These are phyloP conservation scores for Epinotia nisella DNA, from an alignment of 2,888 invertebrate genomes.

Conservation along the genomic window DNA sequence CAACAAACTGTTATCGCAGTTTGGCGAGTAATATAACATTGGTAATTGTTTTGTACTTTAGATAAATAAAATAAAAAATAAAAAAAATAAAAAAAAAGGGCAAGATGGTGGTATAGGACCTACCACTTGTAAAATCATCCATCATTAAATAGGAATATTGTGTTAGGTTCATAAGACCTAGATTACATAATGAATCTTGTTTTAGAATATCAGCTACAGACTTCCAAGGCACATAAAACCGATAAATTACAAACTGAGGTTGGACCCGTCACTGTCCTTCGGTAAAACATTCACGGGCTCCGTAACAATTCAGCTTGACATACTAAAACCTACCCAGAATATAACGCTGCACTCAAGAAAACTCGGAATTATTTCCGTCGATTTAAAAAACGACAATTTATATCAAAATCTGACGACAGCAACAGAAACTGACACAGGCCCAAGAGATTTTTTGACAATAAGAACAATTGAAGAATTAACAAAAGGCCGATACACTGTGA, in stretches of 20 bases:
- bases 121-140: too few relatives aligned
- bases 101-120: too few relatives aligned
- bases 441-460: conserved; percentile 72
- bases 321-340: conserved; percentile 69
- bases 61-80: too few relatives aligned
- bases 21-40: too few relatives aligned
- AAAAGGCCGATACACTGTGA: conserved; percentile 65
- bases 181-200: conserved; percentile 14
- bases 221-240: conserved; percentile 86
- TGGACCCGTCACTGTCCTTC: conserved; percentile 86
- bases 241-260: conserved; percentile 86
- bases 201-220: conserved; percentile 64
- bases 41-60: too few relatives aligned
- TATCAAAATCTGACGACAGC: conserved; percentile 50
- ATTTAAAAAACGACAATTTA: conserved; percentile 50
- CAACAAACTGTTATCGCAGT: too few relatives aligned
- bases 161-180: too few relatives aligned
- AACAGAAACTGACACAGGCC: conserved; percentile 52
- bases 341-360: conserved; percentile 86
- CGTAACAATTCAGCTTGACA: conserved; percentile 76
- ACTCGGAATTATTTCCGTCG: conserved; percentile 74
- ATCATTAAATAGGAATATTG: too few relatives aligned
- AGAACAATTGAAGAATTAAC: conserved; percentile 61
- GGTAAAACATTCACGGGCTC: conserved; percentile 84
- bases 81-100: too few relatives aligned